Evolutionary conservation across 1,140 invertebrate species (phyloP), one percentile per base, ranked within the genome.

Genomic region (Drusus annulatus): DNA sequence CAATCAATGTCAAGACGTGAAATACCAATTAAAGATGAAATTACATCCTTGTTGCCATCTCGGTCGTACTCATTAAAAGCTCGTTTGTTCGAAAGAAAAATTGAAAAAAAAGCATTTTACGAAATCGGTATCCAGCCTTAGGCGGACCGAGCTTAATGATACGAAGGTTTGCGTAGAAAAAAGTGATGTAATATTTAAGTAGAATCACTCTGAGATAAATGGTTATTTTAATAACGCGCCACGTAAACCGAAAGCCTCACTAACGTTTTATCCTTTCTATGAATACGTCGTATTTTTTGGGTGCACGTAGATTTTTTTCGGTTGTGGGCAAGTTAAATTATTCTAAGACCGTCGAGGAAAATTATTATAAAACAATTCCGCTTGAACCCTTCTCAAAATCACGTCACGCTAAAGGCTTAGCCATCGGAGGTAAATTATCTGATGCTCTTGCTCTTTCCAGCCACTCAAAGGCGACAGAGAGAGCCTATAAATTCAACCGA

Each of bases 291-390:
- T 28, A 63, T 19, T 69, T 19, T n/a, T 68, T 45, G 16, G 65
- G n/a, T 69, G 65, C 7, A n/a, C 8, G 2, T 28, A n/a, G 8
- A 1, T 10, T 17, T n/a, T 69, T 69, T 63, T 10, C 19, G 65
- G 65, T 45, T 45, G 50, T 56, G 51, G 62, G 81, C 63, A 78
- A 78, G 79, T 76, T 83, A 80, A 83, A 83, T 45, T 45, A 45
- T 83, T 80, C 76, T 54, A 80, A 80, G 79, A 80, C 71, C 81
- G 81, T 80, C 65, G 73, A 80, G 81, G 81, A 80, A 80, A 83
- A 83, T 83, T 82, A 82, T 82, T 83, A 83, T 83, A 83, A 83
- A 83, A 83, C 81, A 83, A 83, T 83, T 80, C 76, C 71, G 74
- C 69, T 50, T 73, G 76, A 73, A 83, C 81, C 81, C 81, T 83